Evolutionary conservation across 2,888 invertebrate genomes (phyloP), one percentile per base, ranked within the genome.

Genomic region (Eudasyphora cyanicolor): DNA sequence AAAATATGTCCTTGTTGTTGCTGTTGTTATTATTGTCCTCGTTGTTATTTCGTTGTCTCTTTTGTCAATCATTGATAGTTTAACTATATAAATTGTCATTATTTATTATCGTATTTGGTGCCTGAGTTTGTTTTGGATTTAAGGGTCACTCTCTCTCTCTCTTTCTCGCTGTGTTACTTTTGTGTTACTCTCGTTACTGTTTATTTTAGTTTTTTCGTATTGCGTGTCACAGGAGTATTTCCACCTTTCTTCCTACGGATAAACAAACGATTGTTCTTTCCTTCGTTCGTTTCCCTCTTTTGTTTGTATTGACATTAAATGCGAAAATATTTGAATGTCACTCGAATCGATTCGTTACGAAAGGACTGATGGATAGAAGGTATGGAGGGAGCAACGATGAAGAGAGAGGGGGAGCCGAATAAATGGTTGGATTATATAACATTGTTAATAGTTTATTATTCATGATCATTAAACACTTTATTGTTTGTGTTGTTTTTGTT

Each of bases 201-300:
- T 60, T 57, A 54, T 42, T 19, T 51, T 19, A 42, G 24, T 38
- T 71, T 42, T 73, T 38, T 32, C 14, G 64, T 62, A 74, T 64
- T 76, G 49, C 64, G 67, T 67, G 76, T 45, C 67, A 49, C 8
- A 67, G n/a, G n/a, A n/a, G 35, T 24, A 67, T 64, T 76, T 86
- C 69, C 21, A 79, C 76, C 67, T 42, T n/a, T n/a, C n/a, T n/a
- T n/a, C n/a, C n/a, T 60, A 6, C 24, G 2, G 27, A 2, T 1
- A 57, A 27, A 86, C 86, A 62, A 42, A 42, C 62, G 60, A 62
- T 17, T 62, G 32, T 35, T n/a, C 60, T 5, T 29, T 17, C 35
- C 27, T 12, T 42, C 21, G 14, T 14, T 21, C n/a, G 35, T n/a
- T n/a, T 12, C 2, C 45, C 2, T 45, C 2, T n/a, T 21, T n/a